phyloP scores from a whole-genome alignment of 1,140 invertebrate species.

The Gyrodactylus bullatarudis region DNA sequence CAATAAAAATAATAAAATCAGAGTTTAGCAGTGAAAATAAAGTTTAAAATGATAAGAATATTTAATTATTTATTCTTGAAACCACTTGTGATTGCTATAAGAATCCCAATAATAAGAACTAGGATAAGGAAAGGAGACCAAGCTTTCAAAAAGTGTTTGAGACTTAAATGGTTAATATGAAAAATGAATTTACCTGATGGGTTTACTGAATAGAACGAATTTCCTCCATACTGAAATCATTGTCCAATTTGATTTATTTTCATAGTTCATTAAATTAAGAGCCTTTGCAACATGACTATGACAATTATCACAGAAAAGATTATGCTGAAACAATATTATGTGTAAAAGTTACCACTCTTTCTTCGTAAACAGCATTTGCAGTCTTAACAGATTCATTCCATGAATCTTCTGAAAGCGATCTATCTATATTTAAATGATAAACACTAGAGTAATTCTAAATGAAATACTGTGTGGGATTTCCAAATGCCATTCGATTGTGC shows the following conservation, averaged over 20 bases:
- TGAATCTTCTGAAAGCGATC: not conserved
- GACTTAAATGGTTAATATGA: not conserved
- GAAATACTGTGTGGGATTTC: constrained; percentile 1
- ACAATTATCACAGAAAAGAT: constrained; percentile 82
- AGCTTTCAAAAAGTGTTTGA: not conserved
- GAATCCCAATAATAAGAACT: no score
- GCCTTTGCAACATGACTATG: constrained; percentile 83
- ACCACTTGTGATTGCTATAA: no score
- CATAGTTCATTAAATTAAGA: constrained; percentile 61
- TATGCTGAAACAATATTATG: constrained; percentile 32
- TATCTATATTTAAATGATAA: not conserved
- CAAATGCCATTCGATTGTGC: not conserved
- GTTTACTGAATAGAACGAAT: not conserved
- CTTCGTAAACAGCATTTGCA: not conserved
- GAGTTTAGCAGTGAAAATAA: no score
- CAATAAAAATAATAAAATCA: no score
- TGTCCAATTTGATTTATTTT: constrained; percentile 42
- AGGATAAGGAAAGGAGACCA: not conserved
- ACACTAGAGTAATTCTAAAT: not conserved
- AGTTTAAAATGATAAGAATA: no score
- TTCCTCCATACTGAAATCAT: constrained; percentile 31
- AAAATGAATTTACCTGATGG: not conserved
- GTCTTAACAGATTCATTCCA: not conserved
- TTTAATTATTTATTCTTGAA: no score
- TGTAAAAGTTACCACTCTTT: constrained; percentile 10